These are phyloP conservation scores for Platycheirus albimanus DNA, from an alignment of 2,888 invertebrate species.

Conservation along the genomic window DNA sequence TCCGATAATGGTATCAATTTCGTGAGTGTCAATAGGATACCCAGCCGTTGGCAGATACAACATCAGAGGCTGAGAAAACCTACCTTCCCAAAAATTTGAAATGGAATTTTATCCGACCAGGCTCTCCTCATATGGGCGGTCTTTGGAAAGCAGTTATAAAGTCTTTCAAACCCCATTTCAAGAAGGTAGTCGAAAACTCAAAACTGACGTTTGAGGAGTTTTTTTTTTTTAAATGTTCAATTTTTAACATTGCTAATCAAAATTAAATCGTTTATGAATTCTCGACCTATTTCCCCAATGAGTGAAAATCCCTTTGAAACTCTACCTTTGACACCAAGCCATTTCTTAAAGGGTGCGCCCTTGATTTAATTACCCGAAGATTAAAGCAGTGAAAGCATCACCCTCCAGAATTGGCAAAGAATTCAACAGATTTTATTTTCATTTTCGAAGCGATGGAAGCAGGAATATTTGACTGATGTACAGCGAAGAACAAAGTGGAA, in stretches of 20 bases:
- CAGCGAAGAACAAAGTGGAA: slow-evolving; percentile 32
- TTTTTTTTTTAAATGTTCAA: too few relatives aligned
- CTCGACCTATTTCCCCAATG: background rate
- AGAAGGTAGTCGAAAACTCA: slow-evolving; percentile 16
- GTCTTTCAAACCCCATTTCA: slow-evolving; percentile 18
- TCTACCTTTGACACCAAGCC: slow-evolving; percentile 9
- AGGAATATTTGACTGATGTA: slow-evolving; percentile 12
- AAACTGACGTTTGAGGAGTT: slow-evolving; percentile 24
- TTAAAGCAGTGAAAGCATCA: background rate
- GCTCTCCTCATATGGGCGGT: slow-evolving; percentile 13
- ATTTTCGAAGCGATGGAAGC: slow-evolving; percentile 21
- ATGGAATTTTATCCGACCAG: slow-evolving; percentile 23
- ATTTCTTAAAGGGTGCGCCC: slow-evolving; percentile 25
- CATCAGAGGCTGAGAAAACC: slow-evolving; percentile 8
- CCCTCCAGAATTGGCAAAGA: slow-evolving; percentile 12
- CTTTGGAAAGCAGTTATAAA: slow-evolving; percentile 19
- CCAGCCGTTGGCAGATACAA: slow-evolving; percentile 9
- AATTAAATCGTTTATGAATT: slow-evolving; percentile 6
- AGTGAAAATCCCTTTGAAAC: background rate
- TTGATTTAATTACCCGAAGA: slow-evolving; percentile 16
- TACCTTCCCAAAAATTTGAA: slow-evolving; percentile 8
- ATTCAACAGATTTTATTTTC: slow-evolving; percentile 8
- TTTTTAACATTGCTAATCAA: slow-evolving; percentile 13
- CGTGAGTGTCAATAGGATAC: slow-evolving; percentile 18
- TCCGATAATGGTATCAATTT: slow-evolving; percentile 65